Conservation (phyloP, 2,113 vertebrate species). For the Ptychochromis oligacanthus region DNA sequence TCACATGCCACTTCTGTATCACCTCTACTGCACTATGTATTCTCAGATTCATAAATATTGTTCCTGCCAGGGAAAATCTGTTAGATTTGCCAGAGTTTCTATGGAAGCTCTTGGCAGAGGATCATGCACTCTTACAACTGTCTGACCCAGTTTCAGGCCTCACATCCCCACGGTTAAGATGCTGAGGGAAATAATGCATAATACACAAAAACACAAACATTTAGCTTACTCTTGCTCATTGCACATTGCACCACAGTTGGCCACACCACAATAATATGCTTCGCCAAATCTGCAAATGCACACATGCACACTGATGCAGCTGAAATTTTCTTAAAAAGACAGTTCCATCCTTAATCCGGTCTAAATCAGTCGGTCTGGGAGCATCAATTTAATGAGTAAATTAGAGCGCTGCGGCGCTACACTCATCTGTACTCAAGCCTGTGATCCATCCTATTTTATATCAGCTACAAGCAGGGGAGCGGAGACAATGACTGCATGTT, state of each 20-base stretch:
- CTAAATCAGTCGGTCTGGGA: slow-evolving; percentile 57
- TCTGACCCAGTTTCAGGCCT: slow-evolving; percentile 73
- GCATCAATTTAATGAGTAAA: slow-evolving; percentile 63
- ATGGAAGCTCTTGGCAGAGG: slow-evolving; percentile 51
- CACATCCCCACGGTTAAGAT: slow-evolving; percentile 26
- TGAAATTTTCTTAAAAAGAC: slow-evolving; percentile 15
- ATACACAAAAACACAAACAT: slow-evolving; percentile 48
- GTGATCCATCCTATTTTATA: slow-evolving; percentile 42
- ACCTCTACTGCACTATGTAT: slow-evolving; percentile 4
- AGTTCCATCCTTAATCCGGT: slow-evolving; percentile 48
- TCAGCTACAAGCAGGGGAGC: slow-evolving; percentile 31
- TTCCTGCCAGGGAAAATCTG: slow-evolving; percentile 21
- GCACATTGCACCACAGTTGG: neutral
- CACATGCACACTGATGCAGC: neutral
- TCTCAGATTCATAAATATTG: slow-evolving; percentile 12
- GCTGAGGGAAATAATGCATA: slow-evolving; percentile 31
- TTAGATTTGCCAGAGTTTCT: slow-evolving; percentile 42
- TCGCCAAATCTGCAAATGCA: slow-evolving; percentile 5
- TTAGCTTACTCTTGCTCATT: neutral
- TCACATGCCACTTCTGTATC: neutral
- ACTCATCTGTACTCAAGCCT: slow-evolving; percentile 31
- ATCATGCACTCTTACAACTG: slow-evolving; percentile 38
- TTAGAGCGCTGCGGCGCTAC: slow-evolving; percentile 24
- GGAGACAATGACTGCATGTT: slow-evolving; percentile 16
- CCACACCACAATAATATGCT: neutral